These are phyloP conservation scores for Pleuronectes platessa DNA, from an alignment of 2,113 vertebrate genomes.

Conservation along the genomic window DNA sequence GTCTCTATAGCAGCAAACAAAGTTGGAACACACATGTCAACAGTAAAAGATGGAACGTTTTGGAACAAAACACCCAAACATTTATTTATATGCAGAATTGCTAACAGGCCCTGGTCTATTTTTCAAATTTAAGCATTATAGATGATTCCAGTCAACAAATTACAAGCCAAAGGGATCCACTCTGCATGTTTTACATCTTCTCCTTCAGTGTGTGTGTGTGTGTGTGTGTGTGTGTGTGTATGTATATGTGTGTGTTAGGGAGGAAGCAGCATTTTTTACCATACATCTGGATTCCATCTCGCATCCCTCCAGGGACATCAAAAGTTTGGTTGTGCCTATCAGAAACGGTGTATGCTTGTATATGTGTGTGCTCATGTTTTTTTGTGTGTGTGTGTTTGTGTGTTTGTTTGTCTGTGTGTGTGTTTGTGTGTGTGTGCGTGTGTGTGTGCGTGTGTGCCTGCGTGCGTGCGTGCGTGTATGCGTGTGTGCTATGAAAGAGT, in stretches of 20 bases:
- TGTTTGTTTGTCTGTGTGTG: conserved; percentile 16
- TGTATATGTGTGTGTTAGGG: conserved; percentile 7
- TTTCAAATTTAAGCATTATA: conserved; percentile 37
- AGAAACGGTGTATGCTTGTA: conserved; percentile 21
- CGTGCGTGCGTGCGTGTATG: conserved; percentile 1
- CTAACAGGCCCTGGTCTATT: conserved; percentile 21
- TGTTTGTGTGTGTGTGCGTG: conserved; percentile 16
- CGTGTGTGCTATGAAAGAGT: conserved; percentile 15
- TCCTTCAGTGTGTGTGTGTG: conserved; percentile 13
- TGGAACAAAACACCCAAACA: neutral
- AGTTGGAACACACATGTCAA: neutral
- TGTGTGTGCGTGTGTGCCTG: conserved; percentile 1
- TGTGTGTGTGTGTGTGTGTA: no score
- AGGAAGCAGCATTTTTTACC: conserved; percentile 51
- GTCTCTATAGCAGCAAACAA: neutral
- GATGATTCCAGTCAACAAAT: conserved; percentile 46
- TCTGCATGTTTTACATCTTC: conserved; percentile 59
- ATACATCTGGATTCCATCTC: conserved; percentile 77
- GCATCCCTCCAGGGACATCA: conserved; percentile 61
- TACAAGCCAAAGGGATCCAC: conserved; percentile 47
- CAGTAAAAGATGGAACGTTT: neutral
- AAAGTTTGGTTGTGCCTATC: conserved; percentile 53
- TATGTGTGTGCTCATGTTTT: neutral
- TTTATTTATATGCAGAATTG: conserved; percentile 11
- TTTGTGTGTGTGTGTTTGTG: neutral